Base-by-base conservation (phyloP, 2,113 vertebrate genomes). In the Heterotis niloticus region DNA sequence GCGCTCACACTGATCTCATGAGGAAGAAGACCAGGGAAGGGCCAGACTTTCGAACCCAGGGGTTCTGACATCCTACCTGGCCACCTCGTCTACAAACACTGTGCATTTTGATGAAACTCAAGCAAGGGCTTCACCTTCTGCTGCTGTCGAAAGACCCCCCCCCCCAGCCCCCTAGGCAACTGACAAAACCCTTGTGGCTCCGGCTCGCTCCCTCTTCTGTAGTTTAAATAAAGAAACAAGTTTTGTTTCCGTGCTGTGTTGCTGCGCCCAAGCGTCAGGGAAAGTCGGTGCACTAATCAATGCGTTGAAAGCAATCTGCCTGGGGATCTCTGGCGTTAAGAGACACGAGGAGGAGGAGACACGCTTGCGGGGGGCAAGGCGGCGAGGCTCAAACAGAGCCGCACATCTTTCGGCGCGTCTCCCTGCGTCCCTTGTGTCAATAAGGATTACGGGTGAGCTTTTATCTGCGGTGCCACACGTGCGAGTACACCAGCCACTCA, bases 291-390 rank as follows among this genome's bases (percentile, higher is more conserved):
- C 87, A 84, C 90, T 87, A 88, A 92, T 93, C 91, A 90, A 91
- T 91, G 87, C 87, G 84, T 68, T 83, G 90, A 91, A 90, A 90
- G 88, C 91, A 91, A 91, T 93, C 92, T 89, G 90, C 91, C 90
- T 88, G 90, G 89, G 92, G 92, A 93, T 92, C 92, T 92, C 90
- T 91, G 90, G 89, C 90, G 88, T 91, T 90, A 91, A 91, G 87
- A 86, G 90, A 87, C 76, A 79, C 80, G 18, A 87, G 85, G 81
- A 81, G 89, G 89, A 90, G 90, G 88, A 90, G 89, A 88, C 79
- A 84, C 83, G 83, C 88, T 91, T 83, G 85, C 82, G 44, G 84
- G 88, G 87, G 71, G 84, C 85, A 87, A 89, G 89, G 90, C 84
- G 85, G 82, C 52, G 88, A 88, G 91, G 90, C 85, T 93, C 89